Evolutionary conservation across 2,113 vertebrate species (phyloP).

Genomic region (Eulacestoma nigropectus): DNA sequence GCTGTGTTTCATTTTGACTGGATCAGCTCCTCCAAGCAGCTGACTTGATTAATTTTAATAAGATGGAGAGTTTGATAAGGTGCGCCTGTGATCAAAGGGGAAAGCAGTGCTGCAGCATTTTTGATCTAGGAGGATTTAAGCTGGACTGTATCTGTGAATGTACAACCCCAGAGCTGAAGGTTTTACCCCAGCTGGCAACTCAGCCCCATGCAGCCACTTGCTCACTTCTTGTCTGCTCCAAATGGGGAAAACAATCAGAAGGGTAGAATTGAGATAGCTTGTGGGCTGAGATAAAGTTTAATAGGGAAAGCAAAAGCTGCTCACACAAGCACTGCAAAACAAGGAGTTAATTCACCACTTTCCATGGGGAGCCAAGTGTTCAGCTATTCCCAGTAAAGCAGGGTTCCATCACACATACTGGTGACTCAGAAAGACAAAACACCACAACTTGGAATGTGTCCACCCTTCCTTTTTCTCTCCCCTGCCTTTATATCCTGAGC

Average conservation of each 20-base stretch:
- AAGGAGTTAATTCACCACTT: background rate
- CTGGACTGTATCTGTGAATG: background rate
- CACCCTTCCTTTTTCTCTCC: background rate
- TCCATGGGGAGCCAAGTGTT: background rate
- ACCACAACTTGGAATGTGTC: accelerated
- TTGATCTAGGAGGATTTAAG: background rate
- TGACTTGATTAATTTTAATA: background rate
- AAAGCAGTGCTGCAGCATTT: background rate
- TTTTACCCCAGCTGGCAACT: background rate
- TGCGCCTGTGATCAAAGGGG: accelerated
- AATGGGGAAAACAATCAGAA: background rate
- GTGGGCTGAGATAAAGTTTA: background rate
- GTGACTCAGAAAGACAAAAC: background rate
- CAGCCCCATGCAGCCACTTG: background rate
- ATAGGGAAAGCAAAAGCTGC: background rate
- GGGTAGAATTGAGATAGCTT: background rate
- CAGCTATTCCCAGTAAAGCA: background rate
- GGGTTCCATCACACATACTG: accelerated
- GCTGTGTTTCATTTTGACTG: background rate
- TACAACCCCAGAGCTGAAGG: background rate
- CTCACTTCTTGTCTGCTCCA: background rate
- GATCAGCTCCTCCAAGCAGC: background rate
- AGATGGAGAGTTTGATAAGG: background rate
- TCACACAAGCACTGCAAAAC: background rate
- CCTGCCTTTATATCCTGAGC: background rate